These are phyloP conservation scores for Amphimedon queenslandica DNA, from an alignment of 37 sponge, comb jelly and placozoan genomes.

Conservation along the genomic window DNA sequence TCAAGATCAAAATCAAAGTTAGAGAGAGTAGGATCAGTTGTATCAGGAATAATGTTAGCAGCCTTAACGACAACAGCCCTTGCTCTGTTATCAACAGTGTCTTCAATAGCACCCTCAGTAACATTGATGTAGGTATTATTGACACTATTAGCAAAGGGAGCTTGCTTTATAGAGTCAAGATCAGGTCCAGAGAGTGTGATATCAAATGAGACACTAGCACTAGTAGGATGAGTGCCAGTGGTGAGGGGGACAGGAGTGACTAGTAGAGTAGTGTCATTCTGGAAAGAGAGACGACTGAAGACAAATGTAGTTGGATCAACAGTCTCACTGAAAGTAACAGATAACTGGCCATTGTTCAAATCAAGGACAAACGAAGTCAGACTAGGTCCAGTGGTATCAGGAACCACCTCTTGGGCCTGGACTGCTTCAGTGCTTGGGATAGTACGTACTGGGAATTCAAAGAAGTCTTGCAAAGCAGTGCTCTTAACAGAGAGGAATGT, in stretches of 20 bases:
- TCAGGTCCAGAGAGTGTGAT: slow-evolving; percentile 55
- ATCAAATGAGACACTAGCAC: slow-evolving; percentile 25
- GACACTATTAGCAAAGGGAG: slow-evolving; percentile 31
- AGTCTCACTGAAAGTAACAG: slow-evolving; percentile 62
- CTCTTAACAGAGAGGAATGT: slow-evolving; percentile 70
- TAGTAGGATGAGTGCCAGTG: slow-evolving; percentile 15
- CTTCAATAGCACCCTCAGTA: slow-evolving; percentile 21
- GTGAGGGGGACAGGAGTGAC: slow-evolving; percentile 19
- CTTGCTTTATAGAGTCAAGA: slow-evolving; percentile 59
- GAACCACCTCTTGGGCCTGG: slow-evolving; percentile 28
- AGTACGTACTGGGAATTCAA: slow-evolving; percentile 48
- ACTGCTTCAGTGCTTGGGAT: slow-evolving; percentile 35
- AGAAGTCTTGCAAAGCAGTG: slow-evolving; percentile 65
- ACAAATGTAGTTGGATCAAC: slow-evolving; percentile 36
- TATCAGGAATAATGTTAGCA: slow-evolving; percentile 38
- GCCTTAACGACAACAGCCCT: slow-evolving; percentile 2
- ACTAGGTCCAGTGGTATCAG: slow-evolving; percentile 63
- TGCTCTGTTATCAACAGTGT: slow-evolving; percentile 33
- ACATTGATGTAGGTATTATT: slow-evolving; percentile 58
- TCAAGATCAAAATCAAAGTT: slow-evolving; percentile 78
- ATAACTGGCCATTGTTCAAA: slow-evolving; percentile 62
- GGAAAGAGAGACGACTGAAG: slow-evolving; percentile 30
- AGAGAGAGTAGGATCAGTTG: slow-evolving; percentile 40
- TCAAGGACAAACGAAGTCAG: slow-evolving; percentile 57
- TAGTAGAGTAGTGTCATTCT: slow-evolving; percentile 19